These are phyloP conservation scores for Polypedilum vanderplanki DNA, from an alignment of 1,140 invertebrate species.

Conservation along the genomic window DNA sequence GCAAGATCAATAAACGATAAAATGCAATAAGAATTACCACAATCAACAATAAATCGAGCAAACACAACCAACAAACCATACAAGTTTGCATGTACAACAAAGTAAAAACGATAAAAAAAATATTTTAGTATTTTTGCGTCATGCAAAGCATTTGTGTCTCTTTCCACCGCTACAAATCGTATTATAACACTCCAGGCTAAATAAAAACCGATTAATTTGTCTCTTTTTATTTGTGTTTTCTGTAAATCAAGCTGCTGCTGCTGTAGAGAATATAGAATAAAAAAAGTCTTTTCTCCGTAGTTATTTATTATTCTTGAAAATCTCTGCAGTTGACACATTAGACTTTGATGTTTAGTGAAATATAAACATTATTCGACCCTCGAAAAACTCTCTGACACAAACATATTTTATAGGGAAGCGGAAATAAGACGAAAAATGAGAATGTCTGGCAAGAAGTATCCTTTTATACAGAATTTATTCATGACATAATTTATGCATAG, in stretches of 20 bases:
- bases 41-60: not conserved
- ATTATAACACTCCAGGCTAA: slow-evolving; percentile 28
- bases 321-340: slow-evolving; percentile 11
- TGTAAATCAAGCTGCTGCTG: not conserved
- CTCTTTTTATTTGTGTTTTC: not conserved
- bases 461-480: not conserved
- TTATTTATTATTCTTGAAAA: slow-evolving; percentile 26
- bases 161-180: slow-evolving; percentile 15
- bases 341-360: slow-evolving; percentile 25
- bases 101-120: not conserved
- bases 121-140: not conserved
- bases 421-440: too few species aligned
- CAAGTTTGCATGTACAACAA: not conserved
- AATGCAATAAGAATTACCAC: slow-evolving; percentile 21
- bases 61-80: slow-evolving; percentile 22
- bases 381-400: not conserved
- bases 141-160: not conserved
- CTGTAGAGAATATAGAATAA: not conserved
- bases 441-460: too few species aligned
- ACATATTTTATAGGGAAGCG: too few species aligned
- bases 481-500: slow-evolving; percentile 17
- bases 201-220: slow-evolving; percentile 29
- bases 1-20: slow-evolving; percentile 16
- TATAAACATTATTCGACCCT: slow-evolving; percentile 7
- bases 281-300: not conserved